Percentiles rank a stretch among this genome's conserved stretches.
phyloP scores from a whole-genome alignment of 92 coral and sea anemone genomes.

The Nematostella vectensis region DNA sequence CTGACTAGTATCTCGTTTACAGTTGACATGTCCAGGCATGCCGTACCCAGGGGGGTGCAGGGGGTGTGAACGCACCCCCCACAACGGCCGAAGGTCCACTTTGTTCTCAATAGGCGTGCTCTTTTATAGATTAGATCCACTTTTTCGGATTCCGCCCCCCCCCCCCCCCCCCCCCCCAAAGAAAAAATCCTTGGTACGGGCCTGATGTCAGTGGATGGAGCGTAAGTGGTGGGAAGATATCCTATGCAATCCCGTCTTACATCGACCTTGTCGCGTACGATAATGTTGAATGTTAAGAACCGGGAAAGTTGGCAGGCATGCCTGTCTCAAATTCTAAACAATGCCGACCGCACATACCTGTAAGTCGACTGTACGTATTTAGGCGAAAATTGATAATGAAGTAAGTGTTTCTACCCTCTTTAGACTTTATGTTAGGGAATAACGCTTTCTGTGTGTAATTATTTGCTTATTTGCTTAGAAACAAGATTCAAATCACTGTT shows the following conservation, averaged over 20 bases:
- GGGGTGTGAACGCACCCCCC: too few relatives aligned
- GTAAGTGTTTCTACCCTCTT: conserved; percentile 18
- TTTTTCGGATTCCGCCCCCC: too few relatives aligned
- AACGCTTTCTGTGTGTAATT: conserved; percentile 18
- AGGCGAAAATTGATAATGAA: conserved; percentile 20
- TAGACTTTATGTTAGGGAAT: conserved; percentile 11
- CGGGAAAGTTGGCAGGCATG: too few relatives aligned
- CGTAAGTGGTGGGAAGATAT: conserved; percentile 34
- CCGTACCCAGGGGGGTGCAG: too few relatives aligned
- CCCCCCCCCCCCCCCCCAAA: too few relatives aligned
- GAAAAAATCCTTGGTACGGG: too few relatives aligned
- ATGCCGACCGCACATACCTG: conserved; percentile 44
- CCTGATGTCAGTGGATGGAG: conserved; percentile 33
- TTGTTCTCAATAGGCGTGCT: too few relatives aligned
- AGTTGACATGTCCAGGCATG: conserved; percentile 44
- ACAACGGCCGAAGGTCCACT: too few relatives aligned
- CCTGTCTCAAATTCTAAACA: conserved; percentile 32
- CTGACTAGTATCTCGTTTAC: conserved; percentile 27
- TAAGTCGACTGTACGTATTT: conserved; percentile 28
- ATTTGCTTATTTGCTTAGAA: conserved; percentile 1
- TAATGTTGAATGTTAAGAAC: conserved; percentile 17
- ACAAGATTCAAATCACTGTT: too few relatives aligned
- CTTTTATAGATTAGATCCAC: too few relatives aligned
- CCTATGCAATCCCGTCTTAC: conserved; percentile 29
- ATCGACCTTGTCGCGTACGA: conserved; percentile 18